phyloP scores from a whole-genome alignment of 2,797 vertebrate species.

The Schizopygopsis pylzovi region DNA sequence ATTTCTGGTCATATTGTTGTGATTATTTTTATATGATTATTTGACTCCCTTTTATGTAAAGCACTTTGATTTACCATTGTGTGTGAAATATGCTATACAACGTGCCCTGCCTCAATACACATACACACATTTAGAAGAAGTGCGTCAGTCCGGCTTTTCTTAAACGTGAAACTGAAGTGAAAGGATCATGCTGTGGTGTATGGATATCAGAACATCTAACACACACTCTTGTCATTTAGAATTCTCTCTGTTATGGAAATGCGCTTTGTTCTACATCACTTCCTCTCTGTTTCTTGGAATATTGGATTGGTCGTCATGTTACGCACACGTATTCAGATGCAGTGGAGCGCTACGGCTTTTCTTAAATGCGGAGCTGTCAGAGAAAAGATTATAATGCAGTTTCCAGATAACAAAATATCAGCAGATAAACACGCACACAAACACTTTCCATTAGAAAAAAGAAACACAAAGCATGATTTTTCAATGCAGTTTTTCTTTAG shows the following conservation, averaged over 20 bases:
- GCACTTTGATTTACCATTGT: no score
- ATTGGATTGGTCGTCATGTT: slow-evolving; percentile 10
- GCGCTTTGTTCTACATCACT: slow-evolving; percentile 38
- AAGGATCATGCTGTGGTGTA: neutral
- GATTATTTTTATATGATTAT: no score
- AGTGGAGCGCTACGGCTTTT: slow-evolving; percentile 19
- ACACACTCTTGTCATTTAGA: slow-evolving; percentile 8
- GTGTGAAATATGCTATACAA: no score
- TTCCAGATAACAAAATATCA: slow-evolving; percentile 28
- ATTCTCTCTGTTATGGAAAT: slow-evolving; percentile 43
- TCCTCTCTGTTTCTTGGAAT: slow-evolving; percentile 28
- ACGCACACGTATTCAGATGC: slow-evolving; percentile 25
- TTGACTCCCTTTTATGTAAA: no score
- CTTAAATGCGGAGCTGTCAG: slow-evolving; percentile 31
- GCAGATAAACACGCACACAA: neutral
- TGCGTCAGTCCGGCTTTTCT: neutral
- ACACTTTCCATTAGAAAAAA: neutral
- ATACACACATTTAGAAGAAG: neutral
- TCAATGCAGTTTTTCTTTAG: neutral
- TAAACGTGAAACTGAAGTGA: neutral
- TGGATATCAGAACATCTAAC: slow-evolving; percentile 34
- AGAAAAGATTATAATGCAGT: slow-evolving; percentile 48
- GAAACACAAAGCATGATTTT: neutral
- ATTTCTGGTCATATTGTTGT: no score
- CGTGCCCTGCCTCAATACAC: no score